Base-by-base conservation (phyloP, 2,113 vertebrate genomes). In the Scophthalmus maximus region DNA sequence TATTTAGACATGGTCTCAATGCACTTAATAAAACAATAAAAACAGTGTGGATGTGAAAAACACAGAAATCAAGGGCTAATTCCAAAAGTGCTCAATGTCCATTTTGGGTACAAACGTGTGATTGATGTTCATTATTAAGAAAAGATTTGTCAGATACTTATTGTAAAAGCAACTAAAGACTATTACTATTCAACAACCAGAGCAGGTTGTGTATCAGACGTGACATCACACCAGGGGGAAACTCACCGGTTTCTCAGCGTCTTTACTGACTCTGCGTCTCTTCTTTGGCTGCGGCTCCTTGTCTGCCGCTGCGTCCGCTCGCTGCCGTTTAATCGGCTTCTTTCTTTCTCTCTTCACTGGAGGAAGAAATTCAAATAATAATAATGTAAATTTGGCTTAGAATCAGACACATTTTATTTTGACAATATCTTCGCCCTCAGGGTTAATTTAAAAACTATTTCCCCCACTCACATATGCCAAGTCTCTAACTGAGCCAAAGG, bases 281-380 rank as follows among this genome's bases (percentile, higher is more conserved):
- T 78, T 93, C 17, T 79, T 89, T 0, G 87, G 81, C 57, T 78
- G 81, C 20, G 73, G 79, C 0, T 61, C 80, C 5, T 79, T 59
- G 0, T 87, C 85, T 3, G 52, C 53, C 0, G 32, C 3, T 15
- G 65, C 34, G 0, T 72, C 77, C 11, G 46, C 34, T 27, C 64
- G 53, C 0, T 47, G 18, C 50, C 71, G 82, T 64, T 91, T 92
- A 2, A 46, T 12, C 0, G 11, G 61, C 30, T 79, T 87, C 79
- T 88, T 92, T 0, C 14, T 49, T n/a, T 74, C 61, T 11, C 17
- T 61, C 76, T 88, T 86, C 4, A 77, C 91, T 92, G 61, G 15
- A 69, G 63, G 6, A 53, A 52, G 10, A 10, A 42, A n/a, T n/a
- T n/a, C n/a, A 27, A 36, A 52, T 2, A 18, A 5, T 38, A 56